These are phyloP conservation scores for Platyscapa corneri DNA, from an alignment of 1,140 invertebrate genomes.

Conservation along the genomic window DNA sequence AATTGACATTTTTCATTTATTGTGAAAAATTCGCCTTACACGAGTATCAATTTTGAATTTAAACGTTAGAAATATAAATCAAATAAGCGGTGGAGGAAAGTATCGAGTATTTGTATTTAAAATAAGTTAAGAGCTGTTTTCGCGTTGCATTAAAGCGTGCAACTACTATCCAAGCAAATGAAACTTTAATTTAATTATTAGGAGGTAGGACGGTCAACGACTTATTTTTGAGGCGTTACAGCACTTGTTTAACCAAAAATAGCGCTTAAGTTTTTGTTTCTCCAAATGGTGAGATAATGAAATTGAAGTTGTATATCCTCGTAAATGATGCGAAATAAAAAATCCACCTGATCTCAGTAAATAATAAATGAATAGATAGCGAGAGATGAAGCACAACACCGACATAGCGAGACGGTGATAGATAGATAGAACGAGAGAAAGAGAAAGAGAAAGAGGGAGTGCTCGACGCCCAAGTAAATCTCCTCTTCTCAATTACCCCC, in stretches of 20 bases:
- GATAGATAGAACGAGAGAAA: background rate
- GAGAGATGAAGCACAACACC: constrained; percentile 34
- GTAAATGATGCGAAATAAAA: background rate
- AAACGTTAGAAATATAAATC: no score
- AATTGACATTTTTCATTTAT: no score
- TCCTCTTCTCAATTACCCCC: constrained; percentile 74
- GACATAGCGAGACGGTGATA: constrained; percentile 25
- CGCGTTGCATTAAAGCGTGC: background rate
- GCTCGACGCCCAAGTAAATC: constrained; percentile 69
- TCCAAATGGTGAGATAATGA: background rate
- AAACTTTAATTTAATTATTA: background rate
- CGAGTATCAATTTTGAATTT: no score
- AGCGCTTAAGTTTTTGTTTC: background rate
- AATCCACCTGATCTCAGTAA: constrained; percentile 31
- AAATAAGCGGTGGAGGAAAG: no score
- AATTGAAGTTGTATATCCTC: background rate
- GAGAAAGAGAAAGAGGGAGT: constrained; percentile 1
- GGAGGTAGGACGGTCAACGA: background rate
- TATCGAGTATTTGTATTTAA: no score
- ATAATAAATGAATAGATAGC: constrained; percentile 41
- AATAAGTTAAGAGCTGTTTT: no score
- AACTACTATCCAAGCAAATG: background rate
- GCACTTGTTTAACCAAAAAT: background rate
- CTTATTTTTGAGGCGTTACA: background rate
- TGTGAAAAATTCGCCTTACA: no score